Evolutionary conservation across 2,888 invertebrate species (phyloP), one percentile per base, ranked within the genome.

Genomic region (Scelioninae gen. 1): DNA sequence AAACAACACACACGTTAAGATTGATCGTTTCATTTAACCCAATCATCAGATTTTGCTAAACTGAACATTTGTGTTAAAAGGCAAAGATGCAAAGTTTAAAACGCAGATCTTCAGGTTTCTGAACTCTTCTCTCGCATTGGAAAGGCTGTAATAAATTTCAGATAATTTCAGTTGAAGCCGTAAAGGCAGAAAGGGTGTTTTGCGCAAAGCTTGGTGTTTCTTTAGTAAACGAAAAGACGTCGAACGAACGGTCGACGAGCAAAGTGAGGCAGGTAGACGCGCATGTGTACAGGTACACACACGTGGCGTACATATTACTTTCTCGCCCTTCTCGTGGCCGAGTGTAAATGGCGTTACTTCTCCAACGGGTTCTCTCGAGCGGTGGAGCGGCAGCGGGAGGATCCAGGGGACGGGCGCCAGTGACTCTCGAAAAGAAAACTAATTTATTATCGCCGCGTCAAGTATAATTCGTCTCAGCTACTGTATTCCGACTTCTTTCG

Each of bases 361-460:
- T 80, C 53, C 55, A 76, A 76, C 79, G 83, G 83, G 76, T 80
- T 79, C 79, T 69, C 32, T 49, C 60, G 51, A 60, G 71, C 65
- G 65, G 34, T 34, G 45, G 58, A 47, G 78, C n/a, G n/a, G 74
- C 68, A 83, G 82, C 75, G 76, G 81, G 76, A 78, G 76, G 72
- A 80, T 53, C 72, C 79, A 53, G 80, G 76, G 79, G 83, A 80
- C 79, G 83, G 80, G 83, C 83, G 75, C 83, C 83, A 83, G 83
- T 83, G 79, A 79, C 83, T 83, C 79, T 83, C 79, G 79, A 80
- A 83, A 83, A 83, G 83, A 80, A 80, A 83, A 80, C 83, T 83
- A 83, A 83, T 79, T 83, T 83, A 83, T 83, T 83, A 83, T 83
- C 83, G 83, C 83, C 79, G 79, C 83, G 83, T 83, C 76, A 83